Base-by-base conservation (phyloP, 2,888 invertebrate genomes). In the Dynastes maya region DNA sequence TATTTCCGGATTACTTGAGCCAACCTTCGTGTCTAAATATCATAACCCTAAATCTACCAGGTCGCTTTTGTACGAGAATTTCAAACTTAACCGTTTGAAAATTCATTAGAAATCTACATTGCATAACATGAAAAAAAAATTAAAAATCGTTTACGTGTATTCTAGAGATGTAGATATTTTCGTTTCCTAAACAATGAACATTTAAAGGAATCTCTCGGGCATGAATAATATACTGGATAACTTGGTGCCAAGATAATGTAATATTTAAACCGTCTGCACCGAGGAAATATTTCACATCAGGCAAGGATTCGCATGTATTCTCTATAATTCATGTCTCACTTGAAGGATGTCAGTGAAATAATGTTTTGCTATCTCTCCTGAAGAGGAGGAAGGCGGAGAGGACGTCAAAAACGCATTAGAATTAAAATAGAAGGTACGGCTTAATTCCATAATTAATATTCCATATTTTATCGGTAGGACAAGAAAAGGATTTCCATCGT, bases 181-280 rank as follows among this genome's bases (percentile, higher is more conserved):
- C 51, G 11, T 51, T 2, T 11, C 51, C n/a, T 16, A 5, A 55
- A 55, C 55, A 55, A 16, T 16, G 55, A 55, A 55, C 55, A 55
- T 55, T 55, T 55, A 55, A 55, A n/a, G 55, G 16, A 55, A 55
- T 5, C 55, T 16, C 55, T 13, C 55, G n/a, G 0, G n/a, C 53
- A 16, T 16, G 55, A 2, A 55, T 55, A 16, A 55, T 16, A 55
- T n/a, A n/a, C 29, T 5, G 32, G 64, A 9, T 64, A 32, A n/a
- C 29, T 58, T 64, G 64, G 64, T 64, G 29, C 64, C 9, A 37
- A 29, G 64, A 32, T 29, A 29, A 32, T 64, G 37, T 37, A 64
- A 64, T 64, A 64, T 64, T 64, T 64, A 64, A 29, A 29, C 13
- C 32, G n/a, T 9, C 64, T 29, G 29, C 64, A 64, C 29, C 13